Base-by-base conservation (phyloP, 2,888 invertebrate species). In the Neocrepidodera transversa region DNA sequence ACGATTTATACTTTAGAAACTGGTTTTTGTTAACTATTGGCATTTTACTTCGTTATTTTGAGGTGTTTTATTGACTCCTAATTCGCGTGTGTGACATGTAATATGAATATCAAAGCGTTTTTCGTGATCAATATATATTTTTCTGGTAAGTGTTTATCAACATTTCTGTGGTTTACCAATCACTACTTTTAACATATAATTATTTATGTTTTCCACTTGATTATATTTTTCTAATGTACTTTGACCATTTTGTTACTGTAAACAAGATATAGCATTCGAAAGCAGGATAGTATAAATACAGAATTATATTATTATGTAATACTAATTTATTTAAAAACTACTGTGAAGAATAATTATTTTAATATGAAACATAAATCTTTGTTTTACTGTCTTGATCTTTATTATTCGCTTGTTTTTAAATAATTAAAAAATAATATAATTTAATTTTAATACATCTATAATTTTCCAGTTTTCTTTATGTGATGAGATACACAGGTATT, bases 1-100 rank as follows among this genome's bases (percentile, higher is more conserved):
- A 51, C 40, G 38, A 51, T 51, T 51, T 28, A 26, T 26, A n/a
- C 26, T 10, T 13, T 13, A 48, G 13, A 51, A 51, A 51, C 51
- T 28, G 51, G 51, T 51, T 51, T n/a, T 51, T 26, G 40, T 26
- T 28, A 1, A 28, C 14, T 28, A 40, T 51, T n/a, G 28, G 23
- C 17, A 40, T 38, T 38, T 40, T 11, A 28, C 50, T 13, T 13
- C 7, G 18, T 32, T 43, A 43, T 42, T 18, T 43, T 11, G 14
- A 26, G 7, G 11, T 13, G 30, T 51, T 52, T 52, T 20, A 43
- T 43, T 20, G 16, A 38, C 8, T 18, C 26, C 32, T 32, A 18
- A 28, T 11, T 26, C 42, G 20, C 13, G 17, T 43, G 16, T 14
- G 53, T 45, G 43, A 6, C 26, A 18, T 30, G 10, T n/a, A 26